Base-by-base conservation (phyloP, 2,113 vertebrate species). In the Anhinga anhinga region DNA sequence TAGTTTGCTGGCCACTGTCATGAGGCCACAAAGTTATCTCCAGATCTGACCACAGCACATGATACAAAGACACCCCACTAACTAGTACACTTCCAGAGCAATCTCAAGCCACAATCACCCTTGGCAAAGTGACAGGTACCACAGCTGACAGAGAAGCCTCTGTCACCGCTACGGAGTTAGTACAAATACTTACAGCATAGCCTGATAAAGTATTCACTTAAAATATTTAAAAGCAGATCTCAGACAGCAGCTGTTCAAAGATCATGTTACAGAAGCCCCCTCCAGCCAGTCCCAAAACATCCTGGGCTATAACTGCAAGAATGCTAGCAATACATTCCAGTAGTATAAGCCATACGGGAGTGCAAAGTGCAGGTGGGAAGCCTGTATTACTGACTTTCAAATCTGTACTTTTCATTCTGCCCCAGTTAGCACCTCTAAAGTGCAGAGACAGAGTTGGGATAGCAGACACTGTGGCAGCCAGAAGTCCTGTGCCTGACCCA, bases 301-400 rank as follows among this genome's bases (percentile, higher is more conserved):
- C 17, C 45, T 45, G 30, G 49, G 21, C 17, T 72, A 8, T 42
- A 92, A 66, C 13, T 74, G 10, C 63, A 92, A 27, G 26, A 88
- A 80, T 15, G 22, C 27, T 55, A 53, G 21, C 5, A 7, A 44
- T 15, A 53, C 20, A n/a, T 44, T 85, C 55, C 26, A 63, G 81
- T 6, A 71, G n/a, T 42, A 52, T 13, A 62, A 72, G n/a, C n/a
- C 56, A 63, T 23, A 27, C 0, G 44, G 13, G 4, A 74, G 8
- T 0, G 0, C 2, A 17, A 12, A 56, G 20, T 5, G 10, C 10
- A 30, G 5, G 10, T 15, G 3, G 27, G 5, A 92, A 79, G 19
- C 17, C 32, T 56, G 26, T 16, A 63, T 40, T 40, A 55, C 9
- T 23, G 40, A 10, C 3, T 69, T 82, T 67, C 49, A 56, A 16